Conservation (phyloP, 2,888 invertebrate species). For the Eilema depressum region DNA sequence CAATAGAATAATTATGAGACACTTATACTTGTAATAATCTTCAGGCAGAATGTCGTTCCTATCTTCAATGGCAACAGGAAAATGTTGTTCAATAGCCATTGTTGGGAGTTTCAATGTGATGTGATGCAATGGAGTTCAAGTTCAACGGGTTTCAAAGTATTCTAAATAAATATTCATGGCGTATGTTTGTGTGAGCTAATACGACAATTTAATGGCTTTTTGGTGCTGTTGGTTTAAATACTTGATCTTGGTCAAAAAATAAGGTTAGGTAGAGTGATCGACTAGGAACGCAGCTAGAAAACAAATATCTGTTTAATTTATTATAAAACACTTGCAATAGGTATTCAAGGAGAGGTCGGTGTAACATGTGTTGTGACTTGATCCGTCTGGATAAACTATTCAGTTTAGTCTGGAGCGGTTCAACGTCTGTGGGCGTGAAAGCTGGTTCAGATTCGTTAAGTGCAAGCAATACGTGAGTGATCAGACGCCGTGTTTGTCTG, state of each 20-base stretch:
- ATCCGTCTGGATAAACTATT: background rate
- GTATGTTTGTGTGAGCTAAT: background rate
- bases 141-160: constrained; percentile 15
- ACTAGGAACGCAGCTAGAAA: background rate
- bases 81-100: constrained; percentile 25
- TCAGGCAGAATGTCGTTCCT: constrained; percentile 13
- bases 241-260: background rate
- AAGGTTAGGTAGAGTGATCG: background rate
- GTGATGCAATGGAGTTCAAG: constrained; percentile 38
- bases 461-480: too few relatives aligned
- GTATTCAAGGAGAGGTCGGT: background rate
- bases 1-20: constrained; percentile 28
- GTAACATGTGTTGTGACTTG: background rate
- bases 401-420: background rate
- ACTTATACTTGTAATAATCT: constrained; percentile 1
- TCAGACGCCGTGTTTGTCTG: too few relatives aligned
- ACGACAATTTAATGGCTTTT: background rate
- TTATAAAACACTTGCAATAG: background rate
- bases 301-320: background rate
- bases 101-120: constrained; percentile 27
- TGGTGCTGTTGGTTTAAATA: background rate
- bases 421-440: background rate
- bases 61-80: constrained; percentile 38
- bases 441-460: too few relatives aligned
- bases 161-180: constrained; percentile 33